These are phyloP conservation scores for Meteorus colon DNA, from an alignment of 2,888 invertebrate genomes.

Conservation along the genomic window DNA sequence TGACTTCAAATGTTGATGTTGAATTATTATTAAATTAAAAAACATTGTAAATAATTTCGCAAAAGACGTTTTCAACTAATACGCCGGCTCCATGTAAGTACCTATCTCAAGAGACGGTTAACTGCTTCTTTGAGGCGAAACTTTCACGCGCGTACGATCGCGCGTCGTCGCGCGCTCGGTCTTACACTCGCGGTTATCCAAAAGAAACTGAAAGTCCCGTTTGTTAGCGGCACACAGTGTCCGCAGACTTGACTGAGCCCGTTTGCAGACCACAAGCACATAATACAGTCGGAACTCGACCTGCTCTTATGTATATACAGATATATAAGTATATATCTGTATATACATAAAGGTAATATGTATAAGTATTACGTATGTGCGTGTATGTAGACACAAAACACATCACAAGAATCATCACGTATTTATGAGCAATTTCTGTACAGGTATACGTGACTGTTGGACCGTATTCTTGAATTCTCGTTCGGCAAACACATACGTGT, in stretches of 20 bases:
- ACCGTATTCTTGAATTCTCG: not conserved
- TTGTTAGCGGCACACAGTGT: slow-evolving; percentile 46
- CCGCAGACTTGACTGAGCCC: slow-evolving; percentile 24
- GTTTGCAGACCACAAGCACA: slow-evolving; percentile 14
- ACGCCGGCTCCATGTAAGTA: slow-evolving; percentile 42
- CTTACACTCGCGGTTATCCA: slow-evolving; percentile 65
- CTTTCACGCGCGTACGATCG: slow-evolving; percentile 48
- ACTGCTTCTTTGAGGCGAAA: slow-evolving; percentile 35
- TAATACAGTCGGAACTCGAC: slow-evolving; percentile 32
- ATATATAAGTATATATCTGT: not conserved
- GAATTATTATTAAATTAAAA: slow-evolving; percentile 19
- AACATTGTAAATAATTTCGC: slow-evolving; percentile 19
- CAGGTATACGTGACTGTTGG: slow-evolving; percentile 11
- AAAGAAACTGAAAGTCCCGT: slow-evolving; percentile 72
- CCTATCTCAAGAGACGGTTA: slow-evolving; percentile 34
- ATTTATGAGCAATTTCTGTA: slow-evolving; percentile 10
- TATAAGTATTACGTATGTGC: slow-evolving; percentile 21
- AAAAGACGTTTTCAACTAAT: slow-evolving; percentile 32
- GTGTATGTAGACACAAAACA: slow-evolving; percentile 6
- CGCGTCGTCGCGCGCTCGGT: slow-evolving; percentile 54
- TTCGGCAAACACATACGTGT: slow-evolving; percentile 3
- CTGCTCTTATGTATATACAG: not conserved
- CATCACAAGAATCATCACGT: slow-evolving; percentile 11
- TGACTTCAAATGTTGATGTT: not conserved
- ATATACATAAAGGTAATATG: not conserved